A percentile compares a stretch with the other conserved stretches of the same genome.
These are phyloP conservation scores for Tokudaia tokunoshimensis DNA, from an alignment of 2,797 vertebrate genomes.

Conservation along the genomic window DNA sequence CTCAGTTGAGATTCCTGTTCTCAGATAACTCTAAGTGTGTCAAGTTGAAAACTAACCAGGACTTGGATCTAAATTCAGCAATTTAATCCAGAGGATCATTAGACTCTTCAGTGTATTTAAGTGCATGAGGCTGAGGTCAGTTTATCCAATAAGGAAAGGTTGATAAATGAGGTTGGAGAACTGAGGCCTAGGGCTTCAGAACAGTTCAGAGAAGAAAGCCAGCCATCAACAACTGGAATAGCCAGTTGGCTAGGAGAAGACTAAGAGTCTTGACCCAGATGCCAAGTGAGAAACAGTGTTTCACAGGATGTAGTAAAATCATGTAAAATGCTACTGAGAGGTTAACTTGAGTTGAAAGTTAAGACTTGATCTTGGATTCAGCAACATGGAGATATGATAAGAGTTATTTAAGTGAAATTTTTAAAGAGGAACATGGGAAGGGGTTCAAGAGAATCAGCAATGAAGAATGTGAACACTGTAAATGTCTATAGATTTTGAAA, in stretches of 20 bases:
- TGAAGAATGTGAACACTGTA: not conserved
- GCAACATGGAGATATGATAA: not conserved
- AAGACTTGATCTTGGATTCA: constrained; percentile 10
- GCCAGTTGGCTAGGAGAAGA: too few species aligned
- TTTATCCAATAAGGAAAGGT: not conserved
- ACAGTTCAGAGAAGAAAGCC: not conserved
- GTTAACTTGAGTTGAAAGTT: not conserved
- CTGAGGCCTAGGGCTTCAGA: not conserved
- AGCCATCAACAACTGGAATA: not conserved
- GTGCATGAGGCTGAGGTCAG: not conserved
- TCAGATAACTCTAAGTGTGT: not conserved
- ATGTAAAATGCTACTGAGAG: not conserved
- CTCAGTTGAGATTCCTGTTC: too few species aligned
- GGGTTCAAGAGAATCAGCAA: not conserved
- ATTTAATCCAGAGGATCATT: not conserved
- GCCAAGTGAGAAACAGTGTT: not conserved
- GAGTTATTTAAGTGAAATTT: not conserved
- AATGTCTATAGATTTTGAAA: not conserved
- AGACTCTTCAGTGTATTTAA: not conserved
- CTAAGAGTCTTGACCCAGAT: not conserved
- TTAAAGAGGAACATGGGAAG: not conserved
- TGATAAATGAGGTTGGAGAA: not conserved
- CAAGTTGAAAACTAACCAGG: not conserved
- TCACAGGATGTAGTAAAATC: not conserved
- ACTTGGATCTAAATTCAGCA: not conserved